Evolutionary conservation across 2,797 vertebrate species (phyloP).

Genomic region (Discoglossus pictus): DNA sequence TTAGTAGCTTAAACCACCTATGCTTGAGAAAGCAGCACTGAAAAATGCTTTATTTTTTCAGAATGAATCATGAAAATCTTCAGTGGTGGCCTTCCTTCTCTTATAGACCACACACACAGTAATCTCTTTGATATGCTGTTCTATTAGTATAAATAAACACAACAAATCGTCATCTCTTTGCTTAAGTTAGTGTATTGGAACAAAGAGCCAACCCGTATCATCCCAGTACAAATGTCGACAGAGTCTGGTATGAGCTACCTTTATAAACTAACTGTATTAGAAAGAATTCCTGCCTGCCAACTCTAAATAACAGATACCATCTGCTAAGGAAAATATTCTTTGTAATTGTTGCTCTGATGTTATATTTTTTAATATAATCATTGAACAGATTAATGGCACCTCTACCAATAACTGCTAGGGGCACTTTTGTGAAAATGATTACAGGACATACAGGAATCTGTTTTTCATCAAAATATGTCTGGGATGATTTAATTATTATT

Average conservation of each 20-base stretch:
- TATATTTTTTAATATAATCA: conserved; percentile 6
- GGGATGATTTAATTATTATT: conserved; percentile 6
- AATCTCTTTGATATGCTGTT: conserved; percentile 65
- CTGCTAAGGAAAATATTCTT: conserved; percentile 8
- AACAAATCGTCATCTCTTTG: conserved; percentile 59
- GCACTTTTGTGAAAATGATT: conserved; percentile 20
- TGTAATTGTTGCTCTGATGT: conserved; percentile 4
- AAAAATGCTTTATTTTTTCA: conserved; percentile 62
- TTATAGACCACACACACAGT: conserved; percentile 70
- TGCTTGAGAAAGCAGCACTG: conserved; percentile 35
- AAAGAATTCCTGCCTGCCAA: conserved; percentile 3
- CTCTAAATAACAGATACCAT: conserved; percentile 32
- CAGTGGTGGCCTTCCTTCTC: conserved; percentile 69
- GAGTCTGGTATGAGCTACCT: conserved; percentile 37
- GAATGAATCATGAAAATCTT: conserved; percentile 66
- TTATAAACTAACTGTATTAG: conserved; percentile 41
- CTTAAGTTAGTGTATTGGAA: conserved; percentile 65
- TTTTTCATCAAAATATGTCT: conserved; percentile 11
- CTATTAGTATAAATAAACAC: conserved; percentile 72
- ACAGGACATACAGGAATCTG: conserved; percentile 29
- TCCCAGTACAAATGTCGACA: conserved; percentile 55
- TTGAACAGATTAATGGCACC: conserved; percentile 35
- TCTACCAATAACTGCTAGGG: neutral
- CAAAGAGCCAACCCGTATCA: conserved; percentile 59
- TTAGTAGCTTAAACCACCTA: conserved; percentile 19